Base-by-base conservation (phyloP, 2,113 vertebrate species). In the Alexandromys fortis region DNA sequence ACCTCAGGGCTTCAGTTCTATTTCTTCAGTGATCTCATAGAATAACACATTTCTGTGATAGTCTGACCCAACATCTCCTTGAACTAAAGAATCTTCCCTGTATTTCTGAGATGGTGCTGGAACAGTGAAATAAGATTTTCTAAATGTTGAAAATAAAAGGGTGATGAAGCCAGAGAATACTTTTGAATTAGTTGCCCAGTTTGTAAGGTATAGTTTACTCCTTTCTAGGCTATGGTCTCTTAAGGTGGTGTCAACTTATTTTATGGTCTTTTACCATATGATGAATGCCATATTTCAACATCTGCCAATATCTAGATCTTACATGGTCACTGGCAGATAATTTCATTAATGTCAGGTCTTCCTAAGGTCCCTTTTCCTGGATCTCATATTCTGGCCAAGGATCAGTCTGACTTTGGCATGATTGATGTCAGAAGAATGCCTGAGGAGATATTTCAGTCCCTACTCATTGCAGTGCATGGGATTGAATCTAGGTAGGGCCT, bases 1-100 rank as follows among this genome's bases (percentile, higher is more conserved):
- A 72, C n/a, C 47, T 72, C 7, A 45, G 55, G 85, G 73, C 21
- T 91, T 76, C 67, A 77, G 0, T 52, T 87, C 21, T 89, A 0
- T 91, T 82, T 95, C 47, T 94, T 17, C 38, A n/a, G 49, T 79
- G 86, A 81, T 81, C 16, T 94, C 45, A 4, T 24, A n/a, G 26
- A 92, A 24, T 45, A 26, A 35, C 63, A 67, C 35, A 82, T 95
- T 95, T 94, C 83, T 28, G 86, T 93, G 83, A 96, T 45, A 42
- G 78, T 82, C 28, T 94, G 81, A 35, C 35, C 12, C 45, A 86
- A 5, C 42, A 22, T 79, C 72, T 93, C 61, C 67, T 26, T 7
- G 16, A 4, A 30, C 33, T 19, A 65, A 92, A 55, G 89, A 42
- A n/a, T 70, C 87, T 91, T 68, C 26, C 38, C 47, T 93, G 94